Percentiles rank a stretch among this genome's conserved stretches.
Evolutionary conservation across 2,113 vertebrate genomes (phyloP).

Genomic region (Cyanoliseus patagonus): DNA sequence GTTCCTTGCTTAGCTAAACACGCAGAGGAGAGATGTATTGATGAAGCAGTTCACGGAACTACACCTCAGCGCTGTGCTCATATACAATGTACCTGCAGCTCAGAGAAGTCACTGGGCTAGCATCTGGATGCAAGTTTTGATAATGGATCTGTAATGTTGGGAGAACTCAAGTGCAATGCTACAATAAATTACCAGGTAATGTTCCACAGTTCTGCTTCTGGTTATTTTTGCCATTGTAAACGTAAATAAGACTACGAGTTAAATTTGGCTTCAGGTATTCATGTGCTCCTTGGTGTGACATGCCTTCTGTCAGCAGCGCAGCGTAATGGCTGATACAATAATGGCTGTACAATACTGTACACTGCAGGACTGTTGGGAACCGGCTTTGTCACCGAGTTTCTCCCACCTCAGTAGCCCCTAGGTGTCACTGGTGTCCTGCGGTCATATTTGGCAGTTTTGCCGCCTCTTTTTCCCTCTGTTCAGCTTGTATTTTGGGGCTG

Average conservation of each 20-base stretch:
- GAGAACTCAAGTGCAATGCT: background rate
- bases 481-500: background rate
- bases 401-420: constrained; percentile 5
- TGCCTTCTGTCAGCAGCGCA: background rate
- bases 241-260: fast-evolving
- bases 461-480: background rate
- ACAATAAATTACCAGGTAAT: background rate
- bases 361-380: background rate
- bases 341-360: background rate
- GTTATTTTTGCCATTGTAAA: background rate
- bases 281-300: background rate
- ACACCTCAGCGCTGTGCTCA: fast-evolving
- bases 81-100: fast-evolving
- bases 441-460: background rate
- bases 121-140: background rate
- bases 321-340: background rate
- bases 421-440: constrained; percentile 34
- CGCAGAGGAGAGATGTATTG: background rate
- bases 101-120: background rate
- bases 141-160: fast-evolving
- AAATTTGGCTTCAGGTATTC: background rate
- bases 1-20: background rate
- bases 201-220: background rate
- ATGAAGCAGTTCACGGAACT: background rate
- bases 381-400: background rate